Percentiles rank a stretch among this genome's conserved stretches.
These are phyloP conservation scores for Bathynomus jamesi DNA, from an alignment of 1,140 invertebrate species.

Conservation along the genomic window DNA sequence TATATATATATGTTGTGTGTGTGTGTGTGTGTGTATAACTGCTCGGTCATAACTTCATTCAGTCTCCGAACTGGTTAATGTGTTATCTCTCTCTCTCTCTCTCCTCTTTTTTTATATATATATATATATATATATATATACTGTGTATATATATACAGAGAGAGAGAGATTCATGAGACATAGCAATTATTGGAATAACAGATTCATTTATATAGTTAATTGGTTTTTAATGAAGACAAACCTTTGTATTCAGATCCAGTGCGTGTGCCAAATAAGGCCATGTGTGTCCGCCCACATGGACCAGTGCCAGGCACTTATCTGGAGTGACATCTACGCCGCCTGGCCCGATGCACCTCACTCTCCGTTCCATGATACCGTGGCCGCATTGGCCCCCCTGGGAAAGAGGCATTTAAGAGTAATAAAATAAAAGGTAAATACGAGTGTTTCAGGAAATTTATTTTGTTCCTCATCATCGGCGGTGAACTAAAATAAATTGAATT, in stretches of 20 bases:
- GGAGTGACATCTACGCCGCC: conserved; percentile 31
- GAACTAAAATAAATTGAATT: too few species aligned
- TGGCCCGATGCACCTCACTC: conserved; percentile 43
- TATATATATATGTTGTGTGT: too few species aligned
- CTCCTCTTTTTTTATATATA: conserved; percentile 7
- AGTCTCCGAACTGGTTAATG: too few species aligned
- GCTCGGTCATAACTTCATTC: too few species aligned
- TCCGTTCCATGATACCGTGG: conserved; percentile 43
- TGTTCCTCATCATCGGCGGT: too few species aligned
- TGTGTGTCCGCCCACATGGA: conserved; percentile 32
- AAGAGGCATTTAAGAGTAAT: too few species aligned
- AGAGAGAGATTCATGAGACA: too few species aligned
- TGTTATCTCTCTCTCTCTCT: too few species aligned
- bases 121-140: conserved; percentile 1
- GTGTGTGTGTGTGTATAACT: too few species aligned
- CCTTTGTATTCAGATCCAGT: conserved; percentile 32
- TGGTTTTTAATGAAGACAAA: conserved; percentile 9
- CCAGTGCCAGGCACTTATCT: conserved; percentile 23
- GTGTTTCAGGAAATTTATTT: too few species aligned
- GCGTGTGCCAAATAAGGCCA: conserved; percentile 32
- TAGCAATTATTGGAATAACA: too few species aligned
- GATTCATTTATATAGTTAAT: neutral
- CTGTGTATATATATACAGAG: conserved; percentile 5
- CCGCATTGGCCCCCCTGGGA: conserved; percentile 46
- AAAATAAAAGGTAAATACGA: too few species aligned